phyloP scores from a whole-genome alignment of 2,113 vertebrate species.

The Recurvirostra avosetta region DNA sequence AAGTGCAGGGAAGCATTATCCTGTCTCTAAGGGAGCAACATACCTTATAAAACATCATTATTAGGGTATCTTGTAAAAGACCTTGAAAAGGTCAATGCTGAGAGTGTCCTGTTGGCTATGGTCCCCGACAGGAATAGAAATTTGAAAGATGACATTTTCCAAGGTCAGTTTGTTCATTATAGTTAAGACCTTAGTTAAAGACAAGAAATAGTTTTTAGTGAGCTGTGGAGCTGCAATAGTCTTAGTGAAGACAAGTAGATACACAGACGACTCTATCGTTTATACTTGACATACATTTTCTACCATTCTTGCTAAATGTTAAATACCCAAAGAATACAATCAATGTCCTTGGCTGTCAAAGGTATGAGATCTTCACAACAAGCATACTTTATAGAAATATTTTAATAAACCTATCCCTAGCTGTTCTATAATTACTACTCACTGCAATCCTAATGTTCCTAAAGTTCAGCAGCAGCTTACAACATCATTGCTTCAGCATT shows the following conservation, averaged over 20 bases:
- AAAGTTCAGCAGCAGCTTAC: background rate
- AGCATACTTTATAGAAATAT: background rate
- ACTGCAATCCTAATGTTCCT: background rate
- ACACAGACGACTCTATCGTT: background rate
- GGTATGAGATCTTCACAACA: background rate
- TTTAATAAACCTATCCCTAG: background rate
- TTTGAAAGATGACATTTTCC: background rate
- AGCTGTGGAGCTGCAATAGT: background rate
- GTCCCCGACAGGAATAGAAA: background rate
- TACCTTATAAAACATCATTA: background rate
- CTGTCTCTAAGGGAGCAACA: background rate
- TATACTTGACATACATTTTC: background rate
- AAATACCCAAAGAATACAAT: background rate
- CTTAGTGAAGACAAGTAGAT: background rate
- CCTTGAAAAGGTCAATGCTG: background rate
- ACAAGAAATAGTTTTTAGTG: background rate
- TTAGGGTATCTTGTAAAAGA: background rate
- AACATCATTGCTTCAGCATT: background rate
- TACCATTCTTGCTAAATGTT: background rate
- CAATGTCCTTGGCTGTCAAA: background rate
- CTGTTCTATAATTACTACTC: background rate
- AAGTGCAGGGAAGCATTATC: background rate
- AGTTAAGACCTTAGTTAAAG: background rate
- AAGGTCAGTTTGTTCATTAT: background rate
- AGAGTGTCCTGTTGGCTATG: background rate